Percentiles rank a stretch among this genome's conserved stretches.
Evolutionary conservation across 2,888 invertebrate species (phyloP).

Genomic region (Patella pellucida): DNA sequence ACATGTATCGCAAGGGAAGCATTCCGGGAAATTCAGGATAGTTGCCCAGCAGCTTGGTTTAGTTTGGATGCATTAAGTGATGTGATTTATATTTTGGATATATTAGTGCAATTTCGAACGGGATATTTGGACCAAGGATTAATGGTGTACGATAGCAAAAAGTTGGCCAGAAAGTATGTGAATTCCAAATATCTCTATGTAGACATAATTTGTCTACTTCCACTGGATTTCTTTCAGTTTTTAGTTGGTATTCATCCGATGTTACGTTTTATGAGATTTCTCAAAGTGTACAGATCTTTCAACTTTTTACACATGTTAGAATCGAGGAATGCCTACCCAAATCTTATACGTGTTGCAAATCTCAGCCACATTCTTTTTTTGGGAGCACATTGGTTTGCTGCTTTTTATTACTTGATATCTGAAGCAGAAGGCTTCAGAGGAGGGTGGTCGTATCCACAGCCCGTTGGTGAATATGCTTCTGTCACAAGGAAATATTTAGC

Average conservation of each 20-base stretch:
- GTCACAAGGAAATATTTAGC: conserved; percentile 93
- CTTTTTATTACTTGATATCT: conserved; percentile 94
- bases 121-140: conserved; percentile 91
- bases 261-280: conserved; percentile 77
- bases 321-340: conserved; percentile 94
- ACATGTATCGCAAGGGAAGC: conserved; percentile 94
- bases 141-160: conserved; percentile 92
- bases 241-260: conserved; percentile 81
- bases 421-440: conserved; percentile 76
- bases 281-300: conserved; percentile 84
- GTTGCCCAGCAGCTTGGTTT: conserved; percentile 59
- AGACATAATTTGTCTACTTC: conserved; percentile 86
- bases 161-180: conserved; percentile 90
- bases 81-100: conserved; percentile 87
- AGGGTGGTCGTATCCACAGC: conserved; percentile 74
- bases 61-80: conserved; percentile 84
- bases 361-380: conserved; percentile 94
- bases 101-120: conserved; percentile 91
- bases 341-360: conserved; percentile 95
- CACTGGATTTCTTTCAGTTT: conserved; percentile 89
- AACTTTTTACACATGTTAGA: conserved; percentile 95
- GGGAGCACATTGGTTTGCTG: conserved; percentile 97
- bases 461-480: conserved; percentile 80
- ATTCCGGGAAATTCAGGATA: conserved; percentile 86
- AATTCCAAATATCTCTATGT: conserved; percentile 86